phyloP scores from a whole-genome alignment of 2,113 vertebrate species.

The Cyprinodon tularosa region DNA sequence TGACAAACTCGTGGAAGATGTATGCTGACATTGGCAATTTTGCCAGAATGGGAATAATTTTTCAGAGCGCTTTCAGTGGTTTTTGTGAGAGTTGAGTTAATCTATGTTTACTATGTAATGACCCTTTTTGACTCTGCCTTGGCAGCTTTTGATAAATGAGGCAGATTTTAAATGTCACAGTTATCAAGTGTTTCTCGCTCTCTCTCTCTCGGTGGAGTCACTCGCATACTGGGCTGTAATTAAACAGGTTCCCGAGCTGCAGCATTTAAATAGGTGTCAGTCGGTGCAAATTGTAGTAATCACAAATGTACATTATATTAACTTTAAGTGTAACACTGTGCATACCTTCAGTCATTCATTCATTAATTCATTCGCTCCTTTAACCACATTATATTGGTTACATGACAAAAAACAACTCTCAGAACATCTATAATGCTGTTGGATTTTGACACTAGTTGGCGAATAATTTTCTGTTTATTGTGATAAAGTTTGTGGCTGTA shows the following conservation, averaged over 20 bases:
- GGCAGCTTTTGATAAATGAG: slow-evolving; percentile 79
- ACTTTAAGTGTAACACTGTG: not conserved
- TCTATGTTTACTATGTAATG: slow-evolving; percentile 77
- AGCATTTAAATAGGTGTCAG: slow-evolving; percentile 37
- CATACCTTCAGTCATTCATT: not conserved
- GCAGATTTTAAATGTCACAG: slow-evolving; percentile 79
- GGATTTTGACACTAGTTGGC: too few relatives aligned
- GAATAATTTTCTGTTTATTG: too few relatives aligned
- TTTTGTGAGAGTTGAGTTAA: slow-evolving; percentile 71
- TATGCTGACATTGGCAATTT: slow-evolving; percentile 64
- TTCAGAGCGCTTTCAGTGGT: slow-evolving; percentile 61
- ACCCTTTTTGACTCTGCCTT: slow-evolving; percentile 76
- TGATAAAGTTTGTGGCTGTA: too few relatives aligned
- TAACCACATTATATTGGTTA: too few relatives aligned
- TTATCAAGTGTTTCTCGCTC: slow-evolving; percentile 64
- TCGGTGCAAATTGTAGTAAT: slow-evolving; percentile 9
- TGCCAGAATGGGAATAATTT: slow-evolving; percentile 55
- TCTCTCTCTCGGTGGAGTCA: slow-evolving; percentile 34
- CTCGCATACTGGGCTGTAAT: slow-evolving; percentile 68
- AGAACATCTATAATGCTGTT: too few relatives aligned
- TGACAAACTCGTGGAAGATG: slow-evolving; percentile 53
- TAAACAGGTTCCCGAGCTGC: slow-evolving; percentile 63
- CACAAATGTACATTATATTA: not conserved
- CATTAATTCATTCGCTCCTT: too few relatives aligned
- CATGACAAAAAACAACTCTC: too few relatives aligned